Conservation (phyloP, 2,797 vertebrate species). For the Loris lydekkerianus region DNA sequence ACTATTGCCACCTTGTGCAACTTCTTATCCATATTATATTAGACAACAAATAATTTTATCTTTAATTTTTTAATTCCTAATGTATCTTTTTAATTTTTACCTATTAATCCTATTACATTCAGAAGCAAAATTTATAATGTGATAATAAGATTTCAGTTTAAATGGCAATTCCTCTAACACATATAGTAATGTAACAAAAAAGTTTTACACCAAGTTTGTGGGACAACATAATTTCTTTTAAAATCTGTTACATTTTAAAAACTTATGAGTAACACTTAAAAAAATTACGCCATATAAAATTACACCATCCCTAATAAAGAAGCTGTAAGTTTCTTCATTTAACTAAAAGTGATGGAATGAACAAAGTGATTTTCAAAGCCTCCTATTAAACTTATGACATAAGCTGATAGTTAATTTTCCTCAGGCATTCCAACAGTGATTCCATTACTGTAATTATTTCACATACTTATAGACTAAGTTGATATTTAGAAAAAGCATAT, state of each 20-base stretch:
- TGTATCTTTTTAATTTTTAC: not conserved
- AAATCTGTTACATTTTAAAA: slow-evolving; percentile 23
- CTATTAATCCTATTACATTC: slow-evolving; percentile 10
- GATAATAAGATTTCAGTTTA: slow-evolving; percentile 1
- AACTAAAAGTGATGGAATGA: slow-evolving; percentile 6
- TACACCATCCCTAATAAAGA: not conserved
- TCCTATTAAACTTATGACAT: not conserved
- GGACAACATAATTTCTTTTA: not conserved
- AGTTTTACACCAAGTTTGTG: not conserved
- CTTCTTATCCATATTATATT: not conserved
- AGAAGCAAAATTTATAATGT: not conserved
- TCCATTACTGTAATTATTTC: slow-evolving; percentile 9
- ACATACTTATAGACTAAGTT: not conserved
- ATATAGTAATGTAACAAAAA: not conserved
- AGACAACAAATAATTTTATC: not conserved
- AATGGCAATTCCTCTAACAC: not conserved
- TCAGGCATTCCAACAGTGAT: not conserved
- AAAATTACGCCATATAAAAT: not conserved
- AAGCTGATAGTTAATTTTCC: not conserved
- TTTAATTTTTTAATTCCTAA: not conserved
- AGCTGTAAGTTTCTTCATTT: not conserved
- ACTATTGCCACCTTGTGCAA: not conserved
- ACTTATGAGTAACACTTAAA: not conserved
- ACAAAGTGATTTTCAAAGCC: not conserved
- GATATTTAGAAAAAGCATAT: not conserved